These are phyloP conservation scores for Trisateles emortualis DNA, from an alignment of 2,888 invertebrate species.

Conservation along the genomic window DNA sequence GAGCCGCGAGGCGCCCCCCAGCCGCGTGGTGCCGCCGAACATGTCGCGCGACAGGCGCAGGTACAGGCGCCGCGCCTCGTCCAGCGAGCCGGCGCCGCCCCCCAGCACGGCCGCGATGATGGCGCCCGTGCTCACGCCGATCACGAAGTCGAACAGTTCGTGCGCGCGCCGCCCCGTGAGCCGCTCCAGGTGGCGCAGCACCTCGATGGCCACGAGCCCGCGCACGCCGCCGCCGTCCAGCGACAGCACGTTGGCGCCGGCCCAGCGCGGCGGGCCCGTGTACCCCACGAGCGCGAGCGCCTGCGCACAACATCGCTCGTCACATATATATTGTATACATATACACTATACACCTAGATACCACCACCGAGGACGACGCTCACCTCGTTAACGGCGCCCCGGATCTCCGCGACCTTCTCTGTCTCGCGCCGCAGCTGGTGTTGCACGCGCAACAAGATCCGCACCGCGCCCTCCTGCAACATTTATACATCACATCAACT, in stretches of 20 bases:
- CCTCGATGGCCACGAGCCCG: constrained; percentile 94
- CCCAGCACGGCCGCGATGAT: constrained; percentile 92
- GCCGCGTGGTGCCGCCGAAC: constrained; percentile 79
- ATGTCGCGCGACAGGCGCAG: constrained; percentile 75
- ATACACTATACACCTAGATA: too few species aligned
- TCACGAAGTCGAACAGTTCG: constrained; percentile 95
- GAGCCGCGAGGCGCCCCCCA: constrained; percentile 89
- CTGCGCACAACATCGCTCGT: constrained; percentile 53
- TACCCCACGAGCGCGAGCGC: constrained; percentile 91
- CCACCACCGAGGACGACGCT: too few species aligned
- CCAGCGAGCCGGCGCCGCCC: constrained; percentile 76
- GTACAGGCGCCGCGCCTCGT: constrained; percentile 76
- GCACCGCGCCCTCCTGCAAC: constrained; percentile 89
- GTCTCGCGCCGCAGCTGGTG: constrained; percentile 64
- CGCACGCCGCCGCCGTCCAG: constrained; percentile 97
- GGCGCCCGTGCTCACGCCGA: constrained; percentile 94
- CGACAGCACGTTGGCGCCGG: constrained; percentile 92
- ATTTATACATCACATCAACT: too few species aligned
- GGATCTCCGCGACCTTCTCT: constrained; percentile 56
- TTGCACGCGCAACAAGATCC: constrained; percentile 87
- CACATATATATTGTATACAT: background rate
- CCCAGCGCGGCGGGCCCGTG: constrained; percentile 88
- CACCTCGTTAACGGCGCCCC: constrained; percentile 68
- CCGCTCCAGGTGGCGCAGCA: constrained; percentile 92
- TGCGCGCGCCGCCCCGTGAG: constrained; percentile 89